Percentiles rank a stretch among this genome's conserved stretches.
These are phyloP conservation scores for Cosmia trapezina DNA, from an alignment of 2,888 invertebrate genomes.

Conservation along the genomic window DNA sequence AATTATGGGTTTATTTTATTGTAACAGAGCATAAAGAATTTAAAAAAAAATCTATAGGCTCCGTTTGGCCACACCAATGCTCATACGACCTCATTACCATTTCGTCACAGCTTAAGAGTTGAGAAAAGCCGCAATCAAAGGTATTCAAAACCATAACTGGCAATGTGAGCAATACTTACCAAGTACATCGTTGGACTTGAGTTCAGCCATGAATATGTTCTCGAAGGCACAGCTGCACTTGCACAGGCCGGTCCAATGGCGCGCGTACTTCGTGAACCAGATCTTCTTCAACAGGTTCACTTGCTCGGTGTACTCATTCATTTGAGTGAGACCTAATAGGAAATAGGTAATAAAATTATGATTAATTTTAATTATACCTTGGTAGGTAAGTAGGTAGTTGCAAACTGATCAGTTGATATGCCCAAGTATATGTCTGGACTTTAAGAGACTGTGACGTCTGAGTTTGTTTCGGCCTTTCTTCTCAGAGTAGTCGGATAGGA, in stretches of 20 bases:
- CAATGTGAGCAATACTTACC: constrained; percentile 73
- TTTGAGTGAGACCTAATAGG: constrained; percentile 89
- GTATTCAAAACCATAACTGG: background rate
- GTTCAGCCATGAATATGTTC: constrained; percentile 97
- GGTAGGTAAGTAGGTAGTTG: background rate
- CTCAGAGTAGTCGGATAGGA: too few relatives aligned
- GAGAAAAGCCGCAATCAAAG: background rate
- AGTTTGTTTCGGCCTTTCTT: too few relatives aligned
- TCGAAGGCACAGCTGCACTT: constrained; percentile 98
- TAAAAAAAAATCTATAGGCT: too few relatives aligned
- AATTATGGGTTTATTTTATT: too few relatives aligned
- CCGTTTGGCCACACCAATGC: too few relatives aligned
- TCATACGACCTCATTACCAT: too few relatives aligned
- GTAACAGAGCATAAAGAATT: too few relatives aligned
- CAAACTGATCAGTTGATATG: too few relatives aligned
- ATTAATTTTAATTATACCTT: constrained; percentile 1
- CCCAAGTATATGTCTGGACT: too few relatives aligned
- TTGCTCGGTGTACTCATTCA: constrained; percentile 91
- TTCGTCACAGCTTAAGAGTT: background rate
- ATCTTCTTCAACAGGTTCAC: constrained; percentile 92
- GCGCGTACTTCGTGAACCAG: constrained; percentile 96
- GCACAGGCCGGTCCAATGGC: constrained; percentile 93
- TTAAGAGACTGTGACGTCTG: too few relatives aligned
- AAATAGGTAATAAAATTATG: background rate
- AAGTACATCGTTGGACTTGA: constrained; percentile 94